Conservation (phyloP, 2,888 invertebrate genomes). For the Cheilosia scutellata region DNA sequence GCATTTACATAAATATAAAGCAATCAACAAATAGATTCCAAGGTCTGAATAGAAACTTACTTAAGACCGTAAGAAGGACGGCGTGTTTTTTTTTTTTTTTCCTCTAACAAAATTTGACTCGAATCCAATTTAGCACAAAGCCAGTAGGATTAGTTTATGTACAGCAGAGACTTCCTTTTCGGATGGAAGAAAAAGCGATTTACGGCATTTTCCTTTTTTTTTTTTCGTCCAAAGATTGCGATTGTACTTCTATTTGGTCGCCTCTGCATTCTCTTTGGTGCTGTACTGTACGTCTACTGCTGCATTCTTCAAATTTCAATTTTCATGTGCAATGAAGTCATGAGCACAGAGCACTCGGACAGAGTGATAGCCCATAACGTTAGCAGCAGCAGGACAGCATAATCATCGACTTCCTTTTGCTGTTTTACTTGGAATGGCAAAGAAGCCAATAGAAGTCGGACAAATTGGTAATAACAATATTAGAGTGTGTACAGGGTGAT, state of each 20-base stretch:
- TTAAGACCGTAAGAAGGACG: conserved; percentile 18
- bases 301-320: conserved; percentile 55
- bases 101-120: conserved; percentile 65
- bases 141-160: conserved; percentile 3
- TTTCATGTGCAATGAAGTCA: conserved; percentile 46
- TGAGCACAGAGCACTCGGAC: conserved; percentile 32
- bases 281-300: not conserved
- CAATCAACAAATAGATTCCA: conserved; percentile 39
- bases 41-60: conserved; percentile 16
- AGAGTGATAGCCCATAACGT: conserved; percentile 21
- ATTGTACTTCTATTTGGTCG: conserved; percentile 13
- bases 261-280: not conserved
- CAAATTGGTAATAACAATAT: conserved; percentile 51
- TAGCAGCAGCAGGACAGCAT: conserved; percentile 12
- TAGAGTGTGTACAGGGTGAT: conserved; percentile 43
- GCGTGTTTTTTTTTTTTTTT: conserved; percentile 18
- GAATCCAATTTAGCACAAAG: conserved; percentile 60
- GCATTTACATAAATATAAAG: not conserved
- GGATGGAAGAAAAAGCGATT: conserved; percentile 23
- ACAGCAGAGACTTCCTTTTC: not conserved
- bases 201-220: conserved; percentile 21
- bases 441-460: conserved; percentile 43
- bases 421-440: conserved; percentile 37
- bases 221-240: not conserved
- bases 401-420: conserved; percentile 54